Percentiles rank a stretch among this genome's conserved stretches.
phyloP scores from a whole-genome alignment of 2,797 vertebrate species.

The Tinamus major region DNA sequence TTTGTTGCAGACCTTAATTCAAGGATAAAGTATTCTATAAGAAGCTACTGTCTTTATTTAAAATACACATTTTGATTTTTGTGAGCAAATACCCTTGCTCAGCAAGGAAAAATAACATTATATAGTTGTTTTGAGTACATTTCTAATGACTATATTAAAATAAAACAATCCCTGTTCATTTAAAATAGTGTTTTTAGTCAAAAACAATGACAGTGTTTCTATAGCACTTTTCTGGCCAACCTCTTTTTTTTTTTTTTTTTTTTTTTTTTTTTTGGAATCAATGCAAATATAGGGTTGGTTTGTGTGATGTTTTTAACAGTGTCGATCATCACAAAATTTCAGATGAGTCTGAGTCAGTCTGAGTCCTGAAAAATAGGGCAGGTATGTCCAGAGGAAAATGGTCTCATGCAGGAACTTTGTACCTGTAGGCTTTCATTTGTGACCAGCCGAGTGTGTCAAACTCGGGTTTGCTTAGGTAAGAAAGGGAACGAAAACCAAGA shows the following conservation, averaged over 20 bases:
- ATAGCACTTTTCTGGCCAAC: neutral
- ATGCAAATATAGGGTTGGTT: neutral
- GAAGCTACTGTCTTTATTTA: neutral
- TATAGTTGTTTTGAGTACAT: neutral
- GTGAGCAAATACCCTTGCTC: neutral
- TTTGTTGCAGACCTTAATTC: neutral
- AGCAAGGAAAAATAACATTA: neutral
- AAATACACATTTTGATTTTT: neutral
- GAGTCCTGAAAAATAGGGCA: neutral
- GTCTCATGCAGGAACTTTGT: neutral
- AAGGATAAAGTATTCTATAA: neutral
- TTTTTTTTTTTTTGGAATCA: neutral
- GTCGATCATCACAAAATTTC: neutral
- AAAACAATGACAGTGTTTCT: neutral
- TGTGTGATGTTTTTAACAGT: neutral
- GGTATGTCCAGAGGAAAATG: neutral
- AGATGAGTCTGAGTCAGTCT: too few species aligned
- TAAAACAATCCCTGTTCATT: neutral
- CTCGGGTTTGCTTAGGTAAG: conserved; percentile 16
- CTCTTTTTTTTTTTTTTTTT: neutral
- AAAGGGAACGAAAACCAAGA: neutral
- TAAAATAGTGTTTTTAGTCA: neutral
- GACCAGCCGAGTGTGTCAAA: neutral
- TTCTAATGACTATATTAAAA: neutral
- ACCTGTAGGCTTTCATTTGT: conserved; percentile 14